These are phyloP conservation scores for Tokudaia muenninki DNA, from an alignment of 2,797 vertebrate genomes.

Conservation along the genomic window DNA sequence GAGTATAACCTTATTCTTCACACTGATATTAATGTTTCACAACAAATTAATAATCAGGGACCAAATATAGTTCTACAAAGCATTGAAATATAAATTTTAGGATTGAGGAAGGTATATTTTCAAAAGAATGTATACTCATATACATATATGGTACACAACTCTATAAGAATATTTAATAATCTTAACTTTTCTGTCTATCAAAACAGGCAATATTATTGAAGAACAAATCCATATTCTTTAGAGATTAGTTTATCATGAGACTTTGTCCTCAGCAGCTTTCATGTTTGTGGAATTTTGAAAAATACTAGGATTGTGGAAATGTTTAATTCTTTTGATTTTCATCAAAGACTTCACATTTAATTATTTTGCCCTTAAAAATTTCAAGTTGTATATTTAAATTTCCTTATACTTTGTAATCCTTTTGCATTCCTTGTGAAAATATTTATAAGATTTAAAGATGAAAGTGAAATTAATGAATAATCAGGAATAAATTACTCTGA, in stretches of 20 bases:
- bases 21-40: background rate
- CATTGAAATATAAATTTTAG: background rate
- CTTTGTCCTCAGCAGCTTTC: background rate
- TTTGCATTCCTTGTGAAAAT: background rate
- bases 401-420: background rate
- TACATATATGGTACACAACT: accelerated
- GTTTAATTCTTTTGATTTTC: background rate
- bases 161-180: background rate
- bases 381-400: background rate
- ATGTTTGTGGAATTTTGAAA: background rate
- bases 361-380: background rate
- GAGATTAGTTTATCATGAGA: background rate
- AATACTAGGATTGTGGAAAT: background rate
- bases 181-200: background rate
- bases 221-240: background rate
- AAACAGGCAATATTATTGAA: background rate
- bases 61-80: background rate
- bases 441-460: background rate
- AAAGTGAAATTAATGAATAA: background rate
- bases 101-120: background rate
- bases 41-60: background rate
- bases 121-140: background rate
- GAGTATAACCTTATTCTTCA: background rate
- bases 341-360: background rate
- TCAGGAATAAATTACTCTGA: background rate